These are phyloP conservation scores for Bombus confusus DNA, from an alignment of 1,140 invertebrate species.

Conservation along the genomic window DNA sequence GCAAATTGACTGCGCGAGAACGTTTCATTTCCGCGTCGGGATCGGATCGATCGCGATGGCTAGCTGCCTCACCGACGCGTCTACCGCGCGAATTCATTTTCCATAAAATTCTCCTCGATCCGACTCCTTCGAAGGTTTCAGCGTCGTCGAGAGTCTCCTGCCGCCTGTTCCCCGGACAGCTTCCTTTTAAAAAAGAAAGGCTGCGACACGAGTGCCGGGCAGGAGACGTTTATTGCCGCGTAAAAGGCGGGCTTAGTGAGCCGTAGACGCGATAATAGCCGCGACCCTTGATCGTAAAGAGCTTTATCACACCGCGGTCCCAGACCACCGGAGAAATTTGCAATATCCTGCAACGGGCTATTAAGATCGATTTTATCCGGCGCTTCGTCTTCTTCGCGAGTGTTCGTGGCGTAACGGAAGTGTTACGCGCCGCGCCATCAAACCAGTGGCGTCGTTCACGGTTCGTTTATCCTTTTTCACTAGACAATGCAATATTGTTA, in stretches of 20 bases:
- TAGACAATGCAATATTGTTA: too few species aligned
- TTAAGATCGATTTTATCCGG: slow-evolving; percentile 24
- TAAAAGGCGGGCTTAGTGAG: slow-evolving; percentile 50
- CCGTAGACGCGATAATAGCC: slow-evolving; percentile 46
- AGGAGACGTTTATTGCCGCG: slow-evolving; percentile 54
- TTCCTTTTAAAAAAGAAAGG: slow-evolving; percentile 4
- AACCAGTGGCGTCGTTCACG: background rate
- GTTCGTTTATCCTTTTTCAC: too few species aligned
- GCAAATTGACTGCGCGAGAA: slow-evolving; percentile 51
- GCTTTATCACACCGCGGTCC: background rate
- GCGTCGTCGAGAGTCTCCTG: background rate
- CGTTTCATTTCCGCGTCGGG: slow-evolving; percentile 48
- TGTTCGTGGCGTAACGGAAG: background rate
- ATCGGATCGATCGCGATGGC: slow-evolving; percentile 30
- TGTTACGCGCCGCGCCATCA: too few species aligned
- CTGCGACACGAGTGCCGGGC: background rate
- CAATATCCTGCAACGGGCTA: slow-evolving; percentile 17
- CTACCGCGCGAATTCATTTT: background rate
- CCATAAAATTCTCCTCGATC: slow-evolving; percentile 24
- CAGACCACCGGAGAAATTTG: slow-evolving; percentile 11
- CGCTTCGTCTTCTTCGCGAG: background rate
- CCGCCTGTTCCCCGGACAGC: background rate
- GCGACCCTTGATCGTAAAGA: slow-evolving; percentile 46
- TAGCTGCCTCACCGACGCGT: background rate
- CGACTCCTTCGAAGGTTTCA: background rate